Evolutionary conservation across 2,888 invertebrate species (phyloP).

Genomic region (Elysia crispata): DNA sequence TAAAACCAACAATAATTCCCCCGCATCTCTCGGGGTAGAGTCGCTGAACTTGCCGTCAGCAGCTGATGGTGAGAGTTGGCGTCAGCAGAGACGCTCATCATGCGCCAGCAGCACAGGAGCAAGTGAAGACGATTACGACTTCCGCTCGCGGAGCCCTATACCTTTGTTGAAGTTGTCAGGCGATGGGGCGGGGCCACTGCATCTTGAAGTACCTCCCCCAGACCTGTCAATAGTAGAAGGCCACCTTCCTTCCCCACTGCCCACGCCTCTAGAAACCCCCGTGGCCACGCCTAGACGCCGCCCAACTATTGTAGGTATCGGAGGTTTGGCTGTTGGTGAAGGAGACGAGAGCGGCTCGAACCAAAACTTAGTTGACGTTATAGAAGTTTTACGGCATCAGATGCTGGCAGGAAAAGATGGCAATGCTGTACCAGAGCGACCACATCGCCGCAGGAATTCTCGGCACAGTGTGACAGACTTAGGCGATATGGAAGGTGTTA

Average conservation of each 20-base stretch:
- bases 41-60: background rate
- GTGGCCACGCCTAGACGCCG: background rate
- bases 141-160: slow-evolving; percentile 2
- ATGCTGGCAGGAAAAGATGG: background rate
- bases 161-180: slow-evolving; percentile 1
- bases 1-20: background rate
- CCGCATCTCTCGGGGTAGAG: background rate
- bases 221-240: slow-evolving; percentile 28
- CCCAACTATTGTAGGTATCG: slow-evolving; percentile 1
- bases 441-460: background rate
- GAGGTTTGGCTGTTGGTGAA: background rate
- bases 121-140: background rate
- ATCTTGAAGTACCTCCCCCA: slow-evolving; percentile 17
- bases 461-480: background rate
- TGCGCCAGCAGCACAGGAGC: background rate
- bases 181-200: background rate
- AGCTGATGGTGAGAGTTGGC: background rate
- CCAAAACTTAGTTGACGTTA: background rate
- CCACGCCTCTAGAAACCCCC: background rate
- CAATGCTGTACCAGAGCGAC: slow-evolving; percentile 6
- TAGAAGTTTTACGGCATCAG: background rate
- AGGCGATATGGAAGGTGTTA: background rate
- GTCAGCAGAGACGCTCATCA: background rate
- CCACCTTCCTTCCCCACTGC: background rate
- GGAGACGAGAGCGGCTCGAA: background rate